Conservation (phyloP, 2,797 vertebrate genomes). For the Morus bassanus region DNA sequence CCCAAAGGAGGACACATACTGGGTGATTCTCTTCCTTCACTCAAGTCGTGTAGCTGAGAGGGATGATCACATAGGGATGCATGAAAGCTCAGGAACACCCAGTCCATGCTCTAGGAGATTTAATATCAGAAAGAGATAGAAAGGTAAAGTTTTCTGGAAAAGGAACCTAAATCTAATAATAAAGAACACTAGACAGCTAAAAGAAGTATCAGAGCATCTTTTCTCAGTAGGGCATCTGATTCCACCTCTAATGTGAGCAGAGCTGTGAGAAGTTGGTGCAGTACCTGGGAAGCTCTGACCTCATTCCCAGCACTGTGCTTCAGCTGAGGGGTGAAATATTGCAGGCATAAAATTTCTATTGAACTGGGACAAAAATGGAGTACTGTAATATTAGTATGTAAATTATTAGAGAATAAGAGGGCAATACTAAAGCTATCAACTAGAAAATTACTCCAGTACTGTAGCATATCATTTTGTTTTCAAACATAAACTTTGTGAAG, state of each 20-base stretch:
- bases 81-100: not conserved
- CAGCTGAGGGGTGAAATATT: conserved; percentile 18
- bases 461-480: conserved; percentile 32
- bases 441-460: conserved; percentile 67
- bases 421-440: conserved; percentile 58
- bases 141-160: not conserved
- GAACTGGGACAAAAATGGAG: conserved; percentile 52
- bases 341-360: conserved; percentile 22
- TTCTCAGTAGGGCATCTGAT: not conserved
- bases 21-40: not conserved
- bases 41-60: not conserved
- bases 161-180: not conserved
- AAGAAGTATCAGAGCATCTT: not conserved
- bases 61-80: not conserved
- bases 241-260: not conserved
- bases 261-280: not conserved
- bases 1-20: not conserved
- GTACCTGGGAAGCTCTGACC: not conserved
- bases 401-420: conserved; percentile 59
- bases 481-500: conserved; percentile 63
- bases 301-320: not conserved
- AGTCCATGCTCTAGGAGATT: not conserved
- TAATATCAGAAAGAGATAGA: not conserved
- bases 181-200: not conserved
- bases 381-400: conserved; percentile 34